Evolutionary conservation across 2,113 vertebrate genomes (phyloP).

Genomic region (Donacobius atricapilla): DNA sequence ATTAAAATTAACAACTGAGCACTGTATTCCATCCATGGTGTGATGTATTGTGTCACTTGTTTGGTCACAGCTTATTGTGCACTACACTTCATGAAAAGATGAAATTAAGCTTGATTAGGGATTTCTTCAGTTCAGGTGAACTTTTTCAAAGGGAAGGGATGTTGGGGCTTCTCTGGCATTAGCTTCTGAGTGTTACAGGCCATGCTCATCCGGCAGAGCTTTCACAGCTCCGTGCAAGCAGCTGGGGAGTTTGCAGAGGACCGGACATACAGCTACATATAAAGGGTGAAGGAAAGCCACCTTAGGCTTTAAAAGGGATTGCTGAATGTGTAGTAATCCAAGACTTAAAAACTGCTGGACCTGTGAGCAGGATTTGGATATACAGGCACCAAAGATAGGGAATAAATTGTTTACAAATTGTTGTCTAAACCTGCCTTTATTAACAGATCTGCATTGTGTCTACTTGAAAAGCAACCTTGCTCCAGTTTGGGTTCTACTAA

Average conservation of each 20-base stretch:
- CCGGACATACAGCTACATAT: fast-evolving
- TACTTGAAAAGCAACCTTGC: not conserved
- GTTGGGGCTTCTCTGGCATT: not conserved
- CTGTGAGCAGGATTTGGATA: not conserved
- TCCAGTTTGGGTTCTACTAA: not conserved
- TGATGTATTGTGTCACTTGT: not conserved
- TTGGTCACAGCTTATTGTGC: not conserved
- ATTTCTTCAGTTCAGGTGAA: not conserved
- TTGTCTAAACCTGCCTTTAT: not conserved
- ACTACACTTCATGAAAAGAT: not conserved
- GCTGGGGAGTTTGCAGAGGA: not conserved
- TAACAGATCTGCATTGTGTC: not conserved
- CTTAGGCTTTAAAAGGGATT: not conserved
- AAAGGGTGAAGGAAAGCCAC: not conserved
- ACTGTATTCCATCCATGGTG: not conserved
- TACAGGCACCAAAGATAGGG: not conserved
- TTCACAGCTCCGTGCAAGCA: not conserved
- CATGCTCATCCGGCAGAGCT: not conserved
- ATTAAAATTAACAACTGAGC: not conserved
- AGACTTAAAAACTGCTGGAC: not conserved
- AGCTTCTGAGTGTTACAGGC: not conserved
- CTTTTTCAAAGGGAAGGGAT: not conserved
- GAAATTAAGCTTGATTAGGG: not conserved
- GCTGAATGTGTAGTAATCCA: not conserved
- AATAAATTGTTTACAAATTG: not conserved